Evolutionary conservation across 2,797 vertebrate genomes (phyloP).

Genomic region (Aeoliscus strigatus): DNA sequence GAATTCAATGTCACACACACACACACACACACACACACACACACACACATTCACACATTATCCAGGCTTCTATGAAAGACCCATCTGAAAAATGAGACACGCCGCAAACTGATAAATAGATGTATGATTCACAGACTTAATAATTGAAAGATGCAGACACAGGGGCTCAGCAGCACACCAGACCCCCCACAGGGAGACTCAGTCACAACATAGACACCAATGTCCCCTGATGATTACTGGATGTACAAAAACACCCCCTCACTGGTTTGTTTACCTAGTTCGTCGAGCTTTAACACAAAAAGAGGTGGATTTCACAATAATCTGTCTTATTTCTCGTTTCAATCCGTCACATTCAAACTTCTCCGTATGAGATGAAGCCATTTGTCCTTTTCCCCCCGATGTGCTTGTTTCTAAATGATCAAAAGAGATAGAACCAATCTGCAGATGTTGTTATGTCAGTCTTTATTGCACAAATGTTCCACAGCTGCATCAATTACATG

Average conservation of each 20-base stretch:
- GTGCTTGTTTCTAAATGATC: too few relatives aligned
- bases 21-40: conserved; percentile 1
- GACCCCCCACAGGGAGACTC: neutral
- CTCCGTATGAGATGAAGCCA: too few relatives aligned
- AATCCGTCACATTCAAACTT: too few relatives aligned
- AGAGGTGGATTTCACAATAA: too few relatives aligned
- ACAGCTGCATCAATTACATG: neutral
- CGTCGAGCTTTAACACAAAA: too few relatives aligned
- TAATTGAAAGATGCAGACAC: conserved; percentile 29
- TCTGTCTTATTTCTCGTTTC: too few relatives aligned
- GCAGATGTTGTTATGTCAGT: neutral
- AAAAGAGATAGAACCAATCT: neutral
- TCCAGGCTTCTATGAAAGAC: neutral
- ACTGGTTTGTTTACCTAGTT: too few relatives aligned
- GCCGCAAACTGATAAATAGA: conserved; percentile 7
- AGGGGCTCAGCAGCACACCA: neutral
- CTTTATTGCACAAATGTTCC: neutral
- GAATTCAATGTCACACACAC: conserved; percentile 45
- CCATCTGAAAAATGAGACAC: conserved; percentile 11
- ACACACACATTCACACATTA: conserved; percentile 5
- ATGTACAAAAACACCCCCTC: too few relatives aligned
- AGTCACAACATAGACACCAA: neutral
- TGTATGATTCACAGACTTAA: conserved; percentile 27
- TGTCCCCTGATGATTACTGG: too few relatives aligned
- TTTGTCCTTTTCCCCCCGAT: too few relatives aligned